These are phyloP conservation scores for Pygathrix nemaeus DNA, from an alignment of 2,113 vertebrate genomes.

Conservation along the genomic window DNA sequence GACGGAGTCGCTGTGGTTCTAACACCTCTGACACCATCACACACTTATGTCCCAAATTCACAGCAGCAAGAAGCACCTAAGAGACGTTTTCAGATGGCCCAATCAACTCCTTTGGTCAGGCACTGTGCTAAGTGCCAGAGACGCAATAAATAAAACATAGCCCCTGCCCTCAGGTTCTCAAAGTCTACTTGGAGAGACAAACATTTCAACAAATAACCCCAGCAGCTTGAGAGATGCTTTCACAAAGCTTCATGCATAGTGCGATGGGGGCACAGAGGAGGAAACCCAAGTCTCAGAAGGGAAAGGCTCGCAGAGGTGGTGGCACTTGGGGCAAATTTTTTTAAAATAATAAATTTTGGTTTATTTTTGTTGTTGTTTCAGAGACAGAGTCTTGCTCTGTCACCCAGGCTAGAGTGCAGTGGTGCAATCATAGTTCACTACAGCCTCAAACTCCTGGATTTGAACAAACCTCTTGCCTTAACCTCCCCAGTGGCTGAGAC, in stretches of 20 bases:
- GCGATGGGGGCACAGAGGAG: background rate
- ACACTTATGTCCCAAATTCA: background rate
- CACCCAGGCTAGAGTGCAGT: background rate
- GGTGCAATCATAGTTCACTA: background rate
- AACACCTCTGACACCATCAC: background rate
- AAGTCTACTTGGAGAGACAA: background rate
- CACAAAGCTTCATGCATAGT: background rate
- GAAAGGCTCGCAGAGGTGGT: background rate
- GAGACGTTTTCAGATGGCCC: background rate
- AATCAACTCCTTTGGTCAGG: rapidly evolving
- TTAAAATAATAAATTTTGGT: background rate
- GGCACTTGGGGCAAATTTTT: background rate
- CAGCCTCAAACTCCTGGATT: background rate
- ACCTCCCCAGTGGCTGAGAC: background rate
- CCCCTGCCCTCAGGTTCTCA: background rate
- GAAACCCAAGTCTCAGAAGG: background rate
- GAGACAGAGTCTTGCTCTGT: background rate
- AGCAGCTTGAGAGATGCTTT: rapidly evolving
- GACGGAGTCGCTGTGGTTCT: too few species aligned
- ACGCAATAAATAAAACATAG: background rate
- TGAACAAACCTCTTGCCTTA: background rate
- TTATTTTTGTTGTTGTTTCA: too few species aligned
- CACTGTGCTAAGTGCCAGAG: background rate
- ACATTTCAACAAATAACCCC: background rate
- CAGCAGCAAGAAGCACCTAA: background rate